Percentiles rank a stretch among this genome's conserved stretches.
These are phyloP conservation scores for Sebastiscus tertius DNA, from an alignment of 2,797 vertebrate genomes.

Conservation along the genomic window DNA sequence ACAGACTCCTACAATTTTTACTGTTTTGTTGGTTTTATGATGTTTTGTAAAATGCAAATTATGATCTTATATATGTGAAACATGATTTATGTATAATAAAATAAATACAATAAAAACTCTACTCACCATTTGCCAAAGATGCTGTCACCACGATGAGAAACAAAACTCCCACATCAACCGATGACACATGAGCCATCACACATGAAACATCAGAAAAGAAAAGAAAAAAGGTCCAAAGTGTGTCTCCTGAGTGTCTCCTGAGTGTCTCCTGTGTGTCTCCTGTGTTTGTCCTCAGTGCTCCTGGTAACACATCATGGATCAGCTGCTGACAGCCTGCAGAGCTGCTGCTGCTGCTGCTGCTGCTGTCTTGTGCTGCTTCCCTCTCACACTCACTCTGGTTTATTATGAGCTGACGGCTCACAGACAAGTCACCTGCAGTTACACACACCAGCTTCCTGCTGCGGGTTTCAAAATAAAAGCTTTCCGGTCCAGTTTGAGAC, in stretches of 20 bases:
- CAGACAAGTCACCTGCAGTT: background rate
- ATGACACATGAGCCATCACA: conserved; percentile 73
- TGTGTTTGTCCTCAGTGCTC: background rate
- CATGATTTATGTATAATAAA: background rate
- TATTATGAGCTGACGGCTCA: background rate
- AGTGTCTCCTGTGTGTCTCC: background rate
- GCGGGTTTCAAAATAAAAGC: conserved; percentile 4
- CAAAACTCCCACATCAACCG: conserved; percentile 74
- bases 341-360: background rate
- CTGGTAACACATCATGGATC: background rate
- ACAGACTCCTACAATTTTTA: background rate
- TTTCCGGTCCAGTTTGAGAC: background rate
- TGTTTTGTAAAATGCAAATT: background rate
- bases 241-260: background rate
- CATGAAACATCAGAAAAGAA: conserved; percentile 21
- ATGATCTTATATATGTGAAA: background rate
- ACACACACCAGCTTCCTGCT: background rate
- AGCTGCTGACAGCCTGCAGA: background rate
- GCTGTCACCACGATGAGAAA: conserved; percentile 73
- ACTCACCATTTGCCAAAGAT: conserved; percentile 76
- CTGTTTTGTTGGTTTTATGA: background rate
- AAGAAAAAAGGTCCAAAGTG: background rate
- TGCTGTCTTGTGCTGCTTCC: no score
- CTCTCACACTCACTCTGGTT: background rate
- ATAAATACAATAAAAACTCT: background rate